Evolutionary conservation across 2,888 invertebrate genomes (phyloP).

Genomic region (Thera obeliscata): DNA sequence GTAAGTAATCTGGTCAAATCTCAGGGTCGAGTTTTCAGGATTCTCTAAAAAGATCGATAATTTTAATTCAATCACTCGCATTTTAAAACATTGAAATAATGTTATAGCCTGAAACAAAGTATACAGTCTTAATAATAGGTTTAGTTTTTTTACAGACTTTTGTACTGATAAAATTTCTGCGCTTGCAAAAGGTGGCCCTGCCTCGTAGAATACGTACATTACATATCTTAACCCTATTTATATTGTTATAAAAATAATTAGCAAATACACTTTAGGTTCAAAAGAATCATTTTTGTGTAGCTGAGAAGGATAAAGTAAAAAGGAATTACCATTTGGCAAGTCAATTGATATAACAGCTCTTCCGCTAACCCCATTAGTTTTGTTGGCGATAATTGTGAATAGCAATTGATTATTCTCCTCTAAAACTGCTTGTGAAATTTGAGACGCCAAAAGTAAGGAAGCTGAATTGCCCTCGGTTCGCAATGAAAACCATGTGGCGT

Average conservation of each 20-base stretch:
- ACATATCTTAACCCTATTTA: no score
- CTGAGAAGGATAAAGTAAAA: background rate
- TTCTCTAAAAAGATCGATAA: background rate
- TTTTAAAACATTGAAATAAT: no score
- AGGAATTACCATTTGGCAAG: constrained; percentile 50
- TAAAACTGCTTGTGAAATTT: constrained; percentile 47
- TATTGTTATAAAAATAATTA: no score
- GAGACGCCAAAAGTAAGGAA: constrained; percentile 28
- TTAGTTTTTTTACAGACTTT: no score
- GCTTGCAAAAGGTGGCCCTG: no score
- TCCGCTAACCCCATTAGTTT: constrained; percentile 40
- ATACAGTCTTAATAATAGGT: no score
- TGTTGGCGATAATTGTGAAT: constrained; percentile 49
- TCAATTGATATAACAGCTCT: constrained; percentile 52
- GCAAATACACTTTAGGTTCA: no score
- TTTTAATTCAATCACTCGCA: no score
- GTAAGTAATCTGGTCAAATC: constrained; percentile 49
- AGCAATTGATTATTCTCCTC: constrained; percentile 48
- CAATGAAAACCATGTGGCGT: constrained; percentile 42
- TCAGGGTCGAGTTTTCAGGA: constrained; percentile 32
- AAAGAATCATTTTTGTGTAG: background rate
- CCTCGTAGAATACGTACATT: no score
- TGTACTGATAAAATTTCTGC: no score
- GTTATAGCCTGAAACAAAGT: no score
- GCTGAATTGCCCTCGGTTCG: constrained; percentile 31